Conservation (phyloP, 2,888 invertebrate genomes). For the Xylota sylvarum region DNA sequence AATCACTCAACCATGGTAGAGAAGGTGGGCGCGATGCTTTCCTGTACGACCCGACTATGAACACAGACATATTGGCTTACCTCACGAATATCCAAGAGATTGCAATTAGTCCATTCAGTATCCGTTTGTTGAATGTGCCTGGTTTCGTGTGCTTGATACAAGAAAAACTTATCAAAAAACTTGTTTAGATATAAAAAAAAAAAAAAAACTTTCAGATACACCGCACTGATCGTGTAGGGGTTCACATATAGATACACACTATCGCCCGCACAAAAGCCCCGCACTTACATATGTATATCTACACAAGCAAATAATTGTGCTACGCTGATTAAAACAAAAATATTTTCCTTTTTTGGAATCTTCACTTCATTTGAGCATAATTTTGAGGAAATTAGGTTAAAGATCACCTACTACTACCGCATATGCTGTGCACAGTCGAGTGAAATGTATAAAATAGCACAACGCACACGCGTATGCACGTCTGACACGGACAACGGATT, state of each 20-base stretch:
- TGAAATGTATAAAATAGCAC: conserved; percentile 25
- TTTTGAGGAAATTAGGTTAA: conserved; percentile 72
- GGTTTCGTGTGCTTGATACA: conserved; percentile 3
- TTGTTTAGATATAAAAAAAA: conserved; percentile 34
- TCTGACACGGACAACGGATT: conserved; percentile 56
- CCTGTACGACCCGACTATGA: conserved; percentile 2
- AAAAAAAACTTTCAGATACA: conserved; percentile 45
- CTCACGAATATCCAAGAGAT: conserved; percentile 66
- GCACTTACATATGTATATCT: not conserved
- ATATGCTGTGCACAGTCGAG: conserved; percentile 18
- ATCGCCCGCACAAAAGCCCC: conserved; percentile 30
- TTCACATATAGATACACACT: conserved; percentile 43
- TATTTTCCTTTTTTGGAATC: conserved; percentile 36
- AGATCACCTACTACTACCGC: conserved; percentile 59
- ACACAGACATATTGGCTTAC: conserved; percentile 45
- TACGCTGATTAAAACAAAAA: conserved; percentile 1
- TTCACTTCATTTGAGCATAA: conserved; percentile 51
- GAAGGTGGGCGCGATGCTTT: conserved; percentile 32
- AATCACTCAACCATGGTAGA: conserved; percentile 66
- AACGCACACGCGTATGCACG: conserved; percentile 25
- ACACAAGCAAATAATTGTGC: conserved; percentile 44
- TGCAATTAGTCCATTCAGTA: conserved; percentile 67
- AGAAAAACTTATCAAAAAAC: conserved; percentile 43
- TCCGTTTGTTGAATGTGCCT: conserved; percentile 58
- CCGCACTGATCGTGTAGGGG: conserved; percentile 40